Percentiles rank a stretch among this genome's conserved stretches.
phyloP scores from a whole-genome alignment of 1,140 invertebrate genomes.

The Bombus cullumanus region DNA sequence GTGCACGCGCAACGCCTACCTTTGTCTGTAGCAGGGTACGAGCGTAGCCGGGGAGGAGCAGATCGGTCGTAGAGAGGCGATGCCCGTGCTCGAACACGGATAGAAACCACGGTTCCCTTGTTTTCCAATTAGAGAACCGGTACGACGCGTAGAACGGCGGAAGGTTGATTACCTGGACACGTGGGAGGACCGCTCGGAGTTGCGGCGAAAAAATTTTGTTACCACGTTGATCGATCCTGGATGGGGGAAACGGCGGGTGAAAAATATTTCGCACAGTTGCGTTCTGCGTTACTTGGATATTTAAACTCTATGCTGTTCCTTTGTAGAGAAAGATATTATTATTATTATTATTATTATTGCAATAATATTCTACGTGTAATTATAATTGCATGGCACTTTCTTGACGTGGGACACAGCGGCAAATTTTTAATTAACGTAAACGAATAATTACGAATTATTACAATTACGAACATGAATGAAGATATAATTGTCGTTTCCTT shows the following conservation, averaged over 20 bases:
- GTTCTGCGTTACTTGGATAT: neutral
- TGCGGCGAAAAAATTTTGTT: neutral
- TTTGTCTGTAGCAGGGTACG: conserved; percentile 1
- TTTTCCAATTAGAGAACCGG: conserved; percentile 26
- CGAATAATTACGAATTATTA: too few species aligned
- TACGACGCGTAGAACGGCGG: neutral
- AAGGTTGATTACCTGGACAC: neutral
- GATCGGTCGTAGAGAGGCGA: conserved; percentile 3
- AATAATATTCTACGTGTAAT: too few species aligned
- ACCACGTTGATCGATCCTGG: neutral
- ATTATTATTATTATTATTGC: too few species aligned
- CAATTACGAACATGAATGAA: too few species aligned
- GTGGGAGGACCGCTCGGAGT: neutral
- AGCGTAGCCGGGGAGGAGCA: conserved; percentile 11
- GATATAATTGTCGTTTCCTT: too few species aligned
- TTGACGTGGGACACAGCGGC: too few species aligned
- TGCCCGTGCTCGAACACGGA: conserved; percentile 4
- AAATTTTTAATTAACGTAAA: too few species aligned
- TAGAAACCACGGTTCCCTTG: conserved; percentile 12
- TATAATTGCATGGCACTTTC: too few species aligned
- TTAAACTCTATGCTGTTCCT: too few species aligned
- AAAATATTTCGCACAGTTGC: neutral
- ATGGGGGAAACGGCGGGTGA: too few species aligned
- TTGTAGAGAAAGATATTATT: too few species aligned
- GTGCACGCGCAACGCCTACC: conserved; percentile 32